Base-by-base conservation (phyloP, 2,888 invertebrate species). In the Catonia carolina region DNA sequence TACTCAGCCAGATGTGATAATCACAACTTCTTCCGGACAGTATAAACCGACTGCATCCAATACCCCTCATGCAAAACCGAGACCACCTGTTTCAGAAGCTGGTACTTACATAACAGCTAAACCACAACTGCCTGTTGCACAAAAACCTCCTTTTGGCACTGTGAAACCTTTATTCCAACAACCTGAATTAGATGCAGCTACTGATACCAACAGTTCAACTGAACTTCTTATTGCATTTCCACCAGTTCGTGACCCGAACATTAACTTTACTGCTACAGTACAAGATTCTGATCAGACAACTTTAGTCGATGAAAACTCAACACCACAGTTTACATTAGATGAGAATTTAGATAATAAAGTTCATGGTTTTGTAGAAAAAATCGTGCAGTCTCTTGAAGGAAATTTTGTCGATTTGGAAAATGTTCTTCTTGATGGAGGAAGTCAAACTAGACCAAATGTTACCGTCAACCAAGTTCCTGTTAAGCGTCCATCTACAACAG, bases 381-480 rank as follows among this genome's bases (percentile, higher is more conserved):
- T 91, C 14, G 89, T 90, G 8, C 83, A 86, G 61, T 89, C 89
- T 17, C 73, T 91, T 1, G 88, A 89, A 72, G 87, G 84, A 1
- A 89, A 90, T 22, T 90, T 90, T 70, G 82, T 88, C 65, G 86
- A 85, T 51, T 70, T 91, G 10, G 85, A 86, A 64, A 87, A 89
- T 64, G 82, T 90, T 59, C 84, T 91, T 12, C 79, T 82, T 55
- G 79, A 78, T 42, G 72, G 72, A 66, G 27, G 27, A 27, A 27
- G 5, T 4, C 39, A 70, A 55, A 41, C 61, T 18, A 64, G 64
- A 18, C 62, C 63, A n/a, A 66, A 62, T 57, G 62, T 63, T 18
- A 64, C 66, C 2, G 41, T 67, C 8, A 62, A 58, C 33, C 67
- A 67, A 45, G 65, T 61, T 53, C 69, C 71, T 2, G 71, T 72